Evolutionary conservation across 2,797 vertebrate species (phyloP).

Genomic region (Carduelis carduelis): DNA sequence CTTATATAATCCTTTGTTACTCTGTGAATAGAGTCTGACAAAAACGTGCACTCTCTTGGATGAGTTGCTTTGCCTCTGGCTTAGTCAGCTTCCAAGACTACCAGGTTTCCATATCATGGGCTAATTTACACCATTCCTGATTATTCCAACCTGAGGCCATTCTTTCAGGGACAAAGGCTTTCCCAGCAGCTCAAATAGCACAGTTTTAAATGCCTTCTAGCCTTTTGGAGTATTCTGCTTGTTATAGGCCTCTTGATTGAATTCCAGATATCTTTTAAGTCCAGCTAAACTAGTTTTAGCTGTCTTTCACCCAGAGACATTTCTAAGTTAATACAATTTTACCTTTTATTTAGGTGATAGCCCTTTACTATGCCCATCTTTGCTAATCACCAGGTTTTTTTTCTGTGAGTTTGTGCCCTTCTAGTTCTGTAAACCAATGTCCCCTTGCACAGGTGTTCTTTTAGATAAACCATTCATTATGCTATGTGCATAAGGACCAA

Average conservation of each 20-base stretch:
- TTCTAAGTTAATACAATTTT: neutral
- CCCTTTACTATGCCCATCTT: neutral
- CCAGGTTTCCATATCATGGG: neutral
- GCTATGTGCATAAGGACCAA: neutral
- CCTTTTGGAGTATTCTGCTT: neutral
- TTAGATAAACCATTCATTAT: neutral
- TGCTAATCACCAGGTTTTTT: neutral
- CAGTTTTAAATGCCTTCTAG: neutral
- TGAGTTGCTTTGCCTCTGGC: neutral
- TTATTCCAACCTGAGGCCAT: neutral
- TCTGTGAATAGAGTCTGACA: neutral
- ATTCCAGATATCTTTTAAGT: neutral
- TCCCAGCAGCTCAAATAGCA: neutral
- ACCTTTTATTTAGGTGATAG: neutral
- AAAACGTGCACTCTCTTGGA: neutral
- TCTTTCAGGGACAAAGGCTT: slow-evolving; percentile 2
- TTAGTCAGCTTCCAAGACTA: slow-evolving; percentile 12
- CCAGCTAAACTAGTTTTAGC: neutral
- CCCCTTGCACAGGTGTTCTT: neutral
- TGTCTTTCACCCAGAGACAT: neutral
- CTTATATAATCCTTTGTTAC: neutral
- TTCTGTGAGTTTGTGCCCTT: neutral
- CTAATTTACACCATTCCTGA: neutral
- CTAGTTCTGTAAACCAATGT: neutral
- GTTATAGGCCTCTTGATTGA: neutral